Evolutionary conservation across 2,113 vertebrate species (phyloP).

Genomic region (Collichthys lucidus): DNA sequence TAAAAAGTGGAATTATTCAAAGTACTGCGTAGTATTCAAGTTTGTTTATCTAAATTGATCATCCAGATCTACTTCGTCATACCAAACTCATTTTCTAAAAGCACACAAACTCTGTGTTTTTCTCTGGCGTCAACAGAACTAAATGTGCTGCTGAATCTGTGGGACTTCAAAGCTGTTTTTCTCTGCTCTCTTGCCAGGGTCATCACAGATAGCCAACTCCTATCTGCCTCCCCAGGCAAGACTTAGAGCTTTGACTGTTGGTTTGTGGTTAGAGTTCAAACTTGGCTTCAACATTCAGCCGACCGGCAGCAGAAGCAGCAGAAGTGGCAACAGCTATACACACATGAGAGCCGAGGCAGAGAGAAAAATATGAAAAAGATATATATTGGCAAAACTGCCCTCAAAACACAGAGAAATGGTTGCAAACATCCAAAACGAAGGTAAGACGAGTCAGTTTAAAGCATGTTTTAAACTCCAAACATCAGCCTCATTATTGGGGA

Average conservation of each 20-base stretch:
- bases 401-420: constrained; percentile 84
- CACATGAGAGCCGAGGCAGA: constrained; percentile 73
- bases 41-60: constrained; percentile 57
- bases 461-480: constrained; percentile 35
- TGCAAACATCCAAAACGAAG: constrained; percentile 85
- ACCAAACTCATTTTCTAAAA: constrained; percentile 51
- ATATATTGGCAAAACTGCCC: constrained; percentile 86
- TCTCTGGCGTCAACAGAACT: constrained; percentile 51
- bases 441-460: constrained; percentile 71
- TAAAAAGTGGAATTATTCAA: constrained; percentile 16
- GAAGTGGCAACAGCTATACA: constrained; percentile 63
- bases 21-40: constrained; percentile 10
- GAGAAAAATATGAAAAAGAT: constrained; percentile 86
- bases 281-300: constrained; percentile 67
- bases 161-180: constrained; percentile 80
- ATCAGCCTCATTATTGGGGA: constrained; percentile 34
- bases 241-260: constrained; percentile 79
- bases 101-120: constrained; percentile 47
- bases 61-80: constrained; percentile 16
- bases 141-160: constrained; percentile 70
- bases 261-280: constrained; percentile 78
- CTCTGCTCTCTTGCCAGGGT: constrained; percentile 85
- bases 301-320: constrained; percentile 53
- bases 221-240: constrained; percentile 83
- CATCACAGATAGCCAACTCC: constrained; percentile 82